Evolutionary conservation across 2,113 vertebrate species (phyloP), one percentile per base, ranked within the genome.

Genomic region (Solea solea): DNA sequence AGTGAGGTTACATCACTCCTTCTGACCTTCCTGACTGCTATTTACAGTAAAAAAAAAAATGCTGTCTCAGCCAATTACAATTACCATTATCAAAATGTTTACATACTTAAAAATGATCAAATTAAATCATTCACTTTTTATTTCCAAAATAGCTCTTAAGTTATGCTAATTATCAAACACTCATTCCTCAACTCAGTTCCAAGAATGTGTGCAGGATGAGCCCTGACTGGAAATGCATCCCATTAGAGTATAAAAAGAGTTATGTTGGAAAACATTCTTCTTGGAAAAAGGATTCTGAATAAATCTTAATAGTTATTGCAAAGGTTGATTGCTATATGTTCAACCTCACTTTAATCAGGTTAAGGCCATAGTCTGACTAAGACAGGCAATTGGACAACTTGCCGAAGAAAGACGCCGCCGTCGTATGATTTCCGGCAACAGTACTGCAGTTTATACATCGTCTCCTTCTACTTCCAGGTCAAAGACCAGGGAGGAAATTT

Each of bases 151-250:
- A 16, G 25, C 11, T 27, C 52, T 63, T 2, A 2, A 54, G 34
- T 21, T 28, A 41, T 64, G 56, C 16, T 39, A 6, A 9, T 50
- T 27, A 68, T 52, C 57, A n/a, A 79, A 42, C n/a, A 13, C 49
- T 68, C 64, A 71, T 65, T 76, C 71, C 48, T 81, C 64, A 46
- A 50, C 11, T 57, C 54, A 58, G 54, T 2, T 74, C 63, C 66
- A 77, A 53, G 52, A 64, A 57, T 70, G 70, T 13, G 50, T 59
- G 61, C 51, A 40, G 49, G 64, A 59, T 25, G 42, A 63, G 76
- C 72, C 28, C 42, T 7, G 54, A 55, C 34, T 51, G 64, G 64
- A 25, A 42, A n/a, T 16, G 1, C 16, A 28, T 16, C 8, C 9
- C 49, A 39, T 16, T 21, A 21, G 21, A 21, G 21, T 21, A 21